Evolutionary conservation across 2,797 vertebrate genomes (phyloP).

Genomic region (Oreochromis mossambicus): DNA sequence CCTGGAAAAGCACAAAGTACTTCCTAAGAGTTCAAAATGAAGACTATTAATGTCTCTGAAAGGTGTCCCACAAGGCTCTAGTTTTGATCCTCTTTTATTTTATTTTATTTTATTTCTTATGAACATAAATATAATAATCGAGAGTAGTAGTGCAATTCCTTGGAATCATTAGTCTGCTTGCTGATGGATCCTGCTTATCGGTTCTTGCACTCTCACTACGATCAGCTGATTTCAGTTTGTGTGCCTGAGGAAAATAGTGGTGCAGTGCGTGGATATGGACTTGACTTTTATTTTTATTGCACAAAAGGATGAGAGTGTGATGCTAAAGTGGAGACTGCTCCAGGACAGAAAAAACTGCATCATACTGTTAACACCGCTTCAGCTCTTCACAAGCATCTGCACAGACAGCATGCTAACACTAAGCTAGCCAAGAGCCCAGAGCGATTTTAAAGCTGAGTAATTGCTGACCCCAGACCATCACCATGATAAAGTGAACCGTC

Average conservation of each 20-base stretch:
- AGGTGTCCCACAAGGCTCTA: background rate
- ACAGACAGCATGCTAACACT: background rate
- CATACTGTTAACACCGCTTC: background rate
- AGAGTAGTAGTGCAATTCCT: background rate
- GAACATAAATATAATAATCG: background rate
- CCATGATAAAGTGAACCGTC: background rate
- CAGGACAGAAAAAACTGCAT: background rate
- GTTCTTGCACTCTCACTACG: background rate
- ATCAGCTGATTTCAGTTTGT: background rate
- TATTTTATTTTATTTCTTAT: background rate
- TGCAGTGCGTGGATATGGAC: background rate
- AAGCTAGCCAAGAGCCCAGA: background rate
- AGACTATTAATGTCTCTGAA: background rate
- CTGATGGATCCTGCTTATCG: background rate
- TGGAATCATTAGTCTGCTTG: background rate
- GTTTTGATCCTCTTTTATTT: background rate
- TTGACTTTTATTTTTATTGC: background rate
- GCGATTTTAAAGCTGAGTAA: background rate
- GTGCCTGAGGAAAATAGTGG: background rate
- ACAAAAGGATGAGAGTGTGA: background rate
- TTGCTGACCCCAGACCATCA: background rate
- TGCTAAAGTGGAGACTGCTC: background rate
- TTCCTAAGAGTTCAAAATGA: background rate
- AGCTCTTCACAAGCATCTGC: background rate
- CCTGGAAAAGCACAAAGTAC: conserved; percentile 61